A percentile compares a stretch with the other conserved stretches of the same genome.
Evolutionary conservation across 2,113 vertebrate genomes (phyloP).

Genomic region (Apistogramma diplotaenia): DNA sequence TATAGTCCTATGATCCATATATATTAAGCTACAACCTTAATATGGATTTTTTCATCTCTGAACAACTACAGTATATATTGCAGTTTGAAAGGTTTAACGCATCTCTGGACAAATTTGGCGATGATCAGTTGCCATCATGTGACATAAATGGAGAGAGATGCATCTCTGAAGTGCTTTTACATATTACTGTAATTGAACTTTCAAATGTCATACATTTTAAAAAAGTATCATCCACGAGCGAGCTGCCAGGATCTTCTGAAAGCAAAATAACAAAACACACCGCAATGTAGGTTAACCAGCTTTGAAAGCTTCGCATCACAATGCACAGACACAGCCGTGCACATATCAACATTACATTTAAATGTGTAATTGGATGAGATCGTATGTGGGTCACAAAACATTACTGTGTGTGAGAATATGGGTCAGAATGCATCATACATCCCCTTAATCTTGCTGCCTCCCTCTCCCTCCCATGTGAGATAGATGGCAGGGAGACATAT

Average conservation of each 20-base stretch:
- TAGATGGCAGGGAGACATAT: constrained; percentile 58
- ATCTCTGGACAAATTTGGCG: not conserved
- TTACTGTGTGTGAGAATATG: constrained; percentile 46
- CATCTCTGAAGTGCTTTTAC: not conserved
- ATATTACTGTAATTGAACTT: not conserved
- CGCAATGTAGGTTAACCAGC: not conserved
- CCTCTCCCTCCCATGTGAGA: constrained; percentile 51
- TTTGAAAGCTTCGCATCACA: not conserved
- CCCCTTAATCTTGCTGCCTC: constrained; percentile 42
- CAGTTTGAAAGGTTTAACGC: not conserved
- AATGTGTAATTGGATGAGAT: constrained; percentile 24
- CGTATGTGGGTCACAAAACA: constrained; percentile 64
- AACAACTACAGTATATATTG: not conserved
- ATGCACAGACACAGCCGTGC: not conserved
- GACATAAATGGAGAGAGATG: not conserved
- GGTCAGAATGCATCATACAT: constrained; percentile 67
- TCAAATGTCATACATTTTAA: not conserved
- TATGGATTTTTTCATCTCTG: not conserved
- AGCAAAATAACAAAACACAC: not conserved
- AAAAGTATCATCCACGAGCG: not conserved
- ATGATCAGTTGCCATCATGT: not conserved
- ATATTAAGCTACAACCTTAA: not conserved
- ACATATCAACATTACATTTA: not conserved
- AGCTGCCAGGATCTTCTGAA: not conserved
- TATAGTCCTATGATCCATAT: not conserved